Conservation (phyloP, 1,140 invertebrate species). For the Melitaea cinxia region DNA sequence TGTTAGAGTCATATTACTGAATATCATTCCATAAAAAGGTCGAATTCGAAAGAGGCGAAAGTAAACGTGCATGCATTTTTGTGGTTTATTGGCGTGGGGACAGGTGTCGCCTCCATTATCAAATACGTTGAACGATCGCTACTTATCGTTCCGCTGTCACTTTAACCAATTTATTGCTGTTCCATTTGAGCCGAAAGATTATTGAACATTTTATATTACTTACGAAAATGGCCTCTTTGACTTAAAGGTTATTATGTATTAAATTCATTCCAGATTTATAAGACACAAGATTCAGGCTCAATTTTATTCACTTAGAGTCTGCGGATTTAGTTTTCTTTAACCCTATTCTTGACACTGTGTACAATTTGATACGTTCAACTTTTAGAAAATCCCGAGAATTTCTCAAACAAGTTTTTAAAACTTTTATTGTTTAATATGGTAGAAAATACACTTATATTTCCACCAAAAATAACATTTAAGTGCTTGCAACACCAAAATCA, state of each 20-base stretch:
- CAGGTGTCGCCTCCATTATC: slow-evolving; percentile 41
- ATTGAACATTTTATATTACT: slow-evolving; percentile 37
- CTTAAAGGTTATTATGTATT: background rate
- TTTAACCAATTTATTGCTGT: slow-evolving; percentile 57
- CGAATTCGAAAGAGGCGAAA: background rate
- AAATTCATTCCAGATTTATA: background rate
- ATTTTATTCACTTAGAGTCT: background rate
- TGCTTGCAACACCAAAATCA: background rate
- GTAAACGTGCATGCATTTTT: slow-evolving; percentile 27
- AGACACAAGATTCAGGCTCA: background rate
- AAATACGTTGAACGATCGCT: slow-evolving; percentile 41
- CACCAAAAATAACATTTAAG: background rate
- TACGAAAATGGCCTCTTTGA: slow-evolving; percentile 2
- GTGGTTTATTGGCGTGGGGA: slow-evolving; percentile 39
- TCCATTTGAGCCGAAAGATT: slow-evolving; percentile 49
- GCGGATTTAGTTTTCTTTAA: background rate
- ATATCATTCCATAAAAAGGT: background rate
- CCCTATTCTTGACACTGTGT: background rate
- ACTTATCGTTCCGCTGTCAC: slow-evolving; percentile 56
- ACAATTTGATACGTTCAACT: background rate
- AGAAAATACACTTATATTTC: background rate
- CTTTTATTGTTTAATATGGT: background rate
- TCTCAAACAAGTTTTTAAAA: background rate
- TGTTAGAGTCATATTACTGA: background rate
- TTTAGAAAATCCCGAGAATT: background rate